Conservation (phyloP, 2,888 invertebrate species). For the Synanthedon andrenaeformis region DNA sequence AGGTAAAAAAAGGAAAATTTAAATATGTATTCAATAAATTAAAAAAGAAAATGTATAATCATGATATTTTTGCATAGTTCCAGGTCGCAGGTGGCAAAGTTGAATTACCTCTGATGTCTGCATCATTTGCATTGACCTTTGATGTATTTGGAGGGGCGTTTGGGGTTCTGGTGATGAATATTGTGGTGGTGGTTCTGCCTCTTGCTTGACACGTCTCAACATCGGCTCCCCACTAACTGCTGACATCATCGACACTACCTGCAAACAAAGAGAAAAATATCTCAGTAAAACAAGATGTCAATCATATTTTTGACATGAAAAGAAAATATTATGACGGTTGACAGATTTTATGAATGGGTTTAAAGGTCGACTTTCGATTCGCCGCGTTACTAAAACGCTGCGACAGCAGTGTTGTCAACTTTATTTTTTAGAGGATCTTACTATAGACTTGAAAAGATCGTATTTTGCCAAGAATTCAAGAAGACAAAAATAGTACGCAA, state of each 20-base stretch:
- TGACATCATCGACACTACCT: slow-evolving; percentile 83
- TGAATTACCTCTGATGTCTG: slow-evolving; percentile 36
- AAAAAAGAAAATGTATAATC: too few relatives aligned
- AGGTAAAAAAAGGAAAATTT: too few relatives aligned
- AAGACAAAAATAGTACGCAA: too few relatives aligned
- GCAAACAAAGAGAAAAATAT: slow-evolving; percentile 13
- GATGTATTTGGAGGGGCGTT: slow-evolving; percentile 66
- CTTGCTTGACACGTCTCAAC: slow-evolving; percentile 59
- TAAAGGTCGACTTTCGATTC: too few relatives aligned
- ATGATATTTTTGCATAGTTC: too few relatives aligned
- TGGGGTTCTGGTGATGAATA: slow-evolving; percentile 69
- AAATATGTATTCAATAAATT: too few relatives aligned
- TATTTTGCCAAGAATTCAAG: too few relatives aligned
- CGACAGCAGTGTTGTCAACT: too few relatives aligned
- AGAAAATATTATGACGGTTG: neutral
- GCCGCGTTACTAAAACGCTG: too few relatives aligned
- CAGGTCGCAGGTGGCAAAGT: too few relatives aligned
- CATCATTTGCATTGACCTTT: slow-evolving; percentile 49
- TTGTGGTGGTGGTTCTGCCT: slow-evolving; percentile 52
- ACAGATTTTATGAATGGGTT: neutral
- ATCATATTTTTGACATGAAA: neutral
- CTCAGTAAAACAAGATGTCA: neutral
- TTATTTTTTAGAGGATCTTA: too few relatives aligned
- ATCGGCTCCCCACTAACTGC: slow-evolving; percentile 55
- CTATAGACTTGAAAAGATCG: too few relatives aligned